A percentile compares a stretch with the other conserved stretches of the same genome.
Conservation (phyloP, 2,888 invertebrate species). For the Drosophila dives region DNA sequence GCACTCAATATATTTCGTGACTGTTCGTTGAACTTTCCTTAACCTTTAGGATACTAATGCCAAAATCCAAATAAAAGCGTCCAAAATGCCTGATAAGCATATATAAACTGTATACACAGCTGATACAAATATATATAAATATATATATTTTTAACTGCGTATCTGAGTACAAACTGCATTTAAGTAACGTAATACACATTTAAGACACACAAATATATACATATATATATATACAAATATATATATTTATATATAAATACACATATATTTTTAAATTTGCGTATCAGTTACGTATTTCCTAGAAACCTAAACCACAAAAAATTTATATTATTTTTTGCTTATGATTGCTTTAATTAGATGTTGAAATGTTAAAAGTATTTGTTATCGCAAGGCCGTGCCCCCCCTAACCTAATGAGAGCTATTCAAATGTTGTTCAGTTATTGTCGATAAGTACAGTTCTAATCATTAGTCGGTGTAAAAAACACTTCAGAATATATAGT, state of each 20-base stretch:
- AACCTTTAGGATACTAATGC: background rate
- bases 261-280: background rate
- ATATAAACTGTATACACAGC: background rate
- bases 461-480: background rate
- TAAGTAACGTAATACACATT: background rate
- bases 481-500: background rate
- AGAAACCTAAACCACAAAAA: background rate
- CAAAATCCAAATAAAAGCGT: background rate
- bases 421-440: constrained; percentile 18
- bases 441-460: background rate
- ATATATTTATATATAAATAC: background rate
- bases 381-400: constrained; percentile 36
- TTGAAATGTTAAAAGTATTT: background rate
- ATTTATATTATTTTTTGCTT: background rate
- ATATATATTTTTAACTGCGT: background rate
- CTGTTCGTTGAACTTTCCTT: background rate
- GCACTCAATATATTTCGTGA: background rate
- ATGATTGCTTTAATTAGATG: constrained; percentile 8
- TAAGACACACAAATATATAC: no score
- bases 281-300: background rate
- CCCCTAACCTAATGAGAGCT: constrained; percentile 18
- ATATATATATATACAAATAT: no score
- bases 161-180: background rate
- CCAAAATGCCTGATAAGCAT: constrained; percentile 4
- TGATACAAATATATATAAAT: background rate